Evolutionary conservation across 2,888 invertebrate species (phyloP), one percentile per base, ranked within the genome.

Genomic region (Strigamia maritima): DNA sequence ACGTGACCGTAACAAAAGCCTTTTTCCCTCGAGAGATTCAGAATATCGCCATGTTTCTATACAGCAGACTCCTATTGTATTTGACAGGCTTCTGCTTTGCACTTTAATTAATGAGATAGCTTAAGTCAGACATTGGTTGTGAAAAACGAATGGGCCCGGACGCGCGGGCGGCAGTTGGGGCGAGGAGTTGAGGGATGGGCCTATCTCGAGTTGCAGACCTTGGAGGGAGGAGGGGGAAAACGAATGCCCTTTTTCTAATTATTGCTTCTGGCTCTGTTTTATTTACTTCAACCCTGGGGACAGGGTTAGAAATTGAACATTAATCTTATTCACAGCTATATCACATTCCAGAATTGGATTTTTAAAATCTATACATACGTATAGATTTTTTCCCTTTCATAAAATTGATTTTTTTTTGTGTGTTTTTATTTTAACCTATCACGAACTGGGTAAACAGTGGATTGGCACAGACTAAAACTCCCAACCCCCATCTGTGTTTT

Each of bases 101-200:
- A 70, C 70, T 70, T 70, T 70, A 70, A 70, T 70, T 70, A 70
- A 70, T 70, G 70, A 54, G 54, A 70, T 70, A 26, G 70, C 70
- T 70, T 70, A 70, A 70, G 70, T 70, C 70, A 70, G 70, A 70
- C 70, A 70, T 70, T 70, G 70, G 70, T 70, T 70, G 70, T 28
- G 70, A 70, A 70, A 70, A 70, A 70, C 70, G 70, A 70, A 70
- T 70, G 70, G 70, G 70, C 28, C 70, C 70, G 70, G 70, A 70
- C 70, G 70, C 70, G 70, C 70, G 70, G 70, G 70, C 70, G 70
- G 70, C 70, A 70, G 26, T 70, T 26, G 70, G 70, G 70, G 70
- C 26, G 26, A 70, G 70, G 70, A 28, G 70, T 70, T 70, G 70
- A 70, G 70, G 70, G 70, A 70, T 70, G 70, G 70, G 70, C 70